These are phyloP conservation scores for Tautogolabrus adspersus DNA, from an alignment of 2,113 vertebrate genomes.

Conservation along the genomic window DNA sequence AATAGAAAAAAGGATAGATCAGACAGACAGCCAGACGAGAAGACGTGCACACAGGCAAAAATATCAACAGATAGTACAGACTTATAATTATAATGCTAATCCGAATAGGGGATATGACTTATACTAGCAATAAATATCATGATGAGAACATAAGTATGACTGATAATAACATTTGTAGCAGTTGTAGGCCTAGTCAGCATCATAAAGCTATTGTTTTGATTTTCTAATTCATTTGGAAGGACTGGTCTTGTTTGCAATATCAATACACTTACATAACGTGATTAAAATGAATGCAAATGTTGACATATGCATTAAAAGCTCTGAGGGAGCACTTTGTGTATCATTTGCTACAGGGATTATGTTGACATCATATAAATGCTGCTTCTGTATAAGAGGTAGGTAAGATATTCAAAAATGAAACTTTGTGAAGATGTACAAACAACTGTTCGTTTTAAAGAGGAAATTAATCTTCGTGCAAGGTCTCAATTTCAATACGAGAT, in stretches of 20 bases:
- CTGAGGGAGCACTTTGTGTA: not conserved
- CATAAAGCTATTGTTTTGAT: not conserved
- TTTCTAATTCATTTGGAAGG: not conserved
- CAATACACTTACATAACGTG: not conserved
- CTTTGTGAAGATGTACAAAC: too few relatives aligned
- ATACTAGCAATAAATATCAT: too few relatives aligned
- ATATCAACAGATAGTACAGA: too few relatives aligned
- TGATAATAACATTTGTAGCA: too few relatives aligned
- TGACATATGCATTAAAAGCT: constrained; percentile 9
- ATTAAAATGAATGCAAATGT: constrained; percentile 44
- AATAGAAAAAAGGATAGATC: too few relatives aligned
- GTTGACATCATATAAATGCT: not conserved
- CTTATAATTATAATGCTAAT: too few relatives aligned
- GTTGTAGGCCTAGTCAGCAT: too few relatives aligned
- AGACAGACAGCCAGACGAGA: too few relatives aligned
- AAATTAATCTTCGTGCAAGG: constrained; percentile 12
- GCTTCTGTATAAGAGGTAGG: not conserved
- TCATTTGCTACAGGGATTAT: constrained; percentile 6
- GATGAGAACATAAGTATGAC: too few relatives aligned
- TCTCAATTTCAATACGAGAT: constrained; percentile 46
- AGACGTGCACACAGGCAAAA: too few relatives aligned
- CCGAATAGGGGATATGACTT: too few relatives aligned
- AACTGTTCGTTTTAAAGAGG: too few relatives aligned
- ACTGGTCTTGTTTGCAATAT: not conserved
- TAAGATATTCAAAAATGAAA: not conserved